Base-by-base conservation (phyloP, 2,888 invertebrate genomes). In the Pollenia labialis region DNA sequence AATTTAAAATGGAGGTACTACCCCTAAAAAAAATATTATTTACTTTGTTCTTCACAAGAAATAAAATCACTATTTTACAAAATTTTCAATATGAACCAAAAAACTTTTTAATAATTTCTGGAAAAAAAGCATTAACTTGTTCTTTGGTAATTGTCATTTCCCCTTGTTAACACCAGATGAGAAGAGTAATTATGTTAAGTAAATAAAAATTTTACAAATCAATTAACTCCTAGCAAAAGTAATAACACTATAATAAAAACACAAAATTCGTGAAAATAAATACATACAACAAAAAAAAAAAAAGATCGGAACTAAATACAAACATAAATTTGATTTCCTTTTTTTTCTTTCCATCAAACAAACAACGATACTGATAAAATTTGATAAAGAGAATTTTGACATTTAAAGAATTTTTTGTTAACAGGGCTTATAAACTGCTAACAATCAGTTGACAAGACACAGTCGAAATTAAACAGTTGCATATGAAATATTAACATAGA, bases 351-450 rank as follows among this genome's bases (percentile, higher is more conserved):
- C 23, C 48, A 69, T 48, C 42, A 56, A 32, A 72, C 11, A 50
- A 68, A 48, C 16, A 9, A 32, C 32, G 32, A 18, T 18, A 16
- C 46, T 74, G 79, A 80, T 75, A 69, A 58, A 12, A 56, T 64
- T 77, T 40, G 11, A 56, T 69, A 74, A 46, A 6, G 48, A n/a
- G 32, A 42, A 60, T 52, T 71, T 50, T 10, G 12, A 46, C 40
- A 40, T 52, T 23, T 48, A 40, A 10, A n/a, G 42, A 77, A 74
- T 8, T 18, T 40, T 58, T 68, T 56, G 12, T 46, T 66, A 64
- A 52, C 12, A 10, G 16, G 50, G 7, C 74, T 84, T 84, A 84
- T 74, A 84, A 69, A 52, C n/a, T 18, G 54, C 40, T 48, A 60
- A 48, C 46, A 40, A 16, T 42, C 18, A 14, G 32, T 11, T 46